Evolutionary conservation across 2,888 invertebrate species (phyloP), one percentile per base, ranked within the genome.

Genomic region (Watsonalla binaria): DNA sequence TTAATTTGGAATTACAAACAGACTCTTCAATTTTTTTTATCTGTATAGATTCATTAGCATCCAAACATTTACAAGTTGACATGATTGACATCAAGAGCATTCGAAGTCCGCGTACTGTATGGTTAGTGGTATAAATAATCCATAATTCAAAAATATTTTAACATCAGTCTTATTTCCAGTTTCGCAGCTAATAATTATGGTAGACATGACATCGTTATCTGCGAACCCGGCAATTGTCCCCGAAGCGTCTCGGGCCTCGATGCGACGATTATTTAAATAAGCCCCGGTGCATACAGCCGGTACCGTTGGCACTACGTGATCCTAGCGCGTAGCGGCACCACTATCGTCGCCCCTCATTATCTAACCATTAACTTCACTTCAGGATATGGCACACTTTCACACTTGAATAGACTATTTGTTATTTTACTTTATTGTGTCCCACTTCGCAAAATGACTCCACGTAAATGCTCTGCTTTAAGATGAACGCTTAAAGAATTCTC

Each of bases 291-390:
- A 81, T 78, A 57, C 50, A 69, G 67, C 59, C 63, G 56, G 75
- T 85, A 84, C 88, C 87, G 89, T 87, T 88, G 79, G 59, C 59
- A 65, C 78, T 81, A 87, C 86, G 86, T 86, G 87, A 84, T 84
- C 78, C 83, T 82, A 76, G 70, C 76, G 70, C 74, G 76, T 80
- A 82, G 78, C 80, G 80, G 79, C 73, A 72, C 68, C 58, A 58
- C 49, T 65, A 65, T 63, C 64, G 65, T 61, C 69, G 66, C 65
- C 72, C 71, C 73, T 85, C 82, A 83, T 81, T 80, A 82, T 77
- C 77, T 70, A 74, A 65, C 75, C 74, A 82, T 85, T 82, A 82
- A 72, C 71, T 71, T 60, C 62, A 60, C 72, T 82, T 79, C 82
- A 83, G 85, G 84, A 86, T 82, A 72, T 84, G 80, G 68, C 86